A percentile compares a stretch with the other conserved stretches of the same genome.
phyloP scores from a whole-genome alignment of 1,140 invertebrate species.

The Melanaphis sacchari region DNA sequence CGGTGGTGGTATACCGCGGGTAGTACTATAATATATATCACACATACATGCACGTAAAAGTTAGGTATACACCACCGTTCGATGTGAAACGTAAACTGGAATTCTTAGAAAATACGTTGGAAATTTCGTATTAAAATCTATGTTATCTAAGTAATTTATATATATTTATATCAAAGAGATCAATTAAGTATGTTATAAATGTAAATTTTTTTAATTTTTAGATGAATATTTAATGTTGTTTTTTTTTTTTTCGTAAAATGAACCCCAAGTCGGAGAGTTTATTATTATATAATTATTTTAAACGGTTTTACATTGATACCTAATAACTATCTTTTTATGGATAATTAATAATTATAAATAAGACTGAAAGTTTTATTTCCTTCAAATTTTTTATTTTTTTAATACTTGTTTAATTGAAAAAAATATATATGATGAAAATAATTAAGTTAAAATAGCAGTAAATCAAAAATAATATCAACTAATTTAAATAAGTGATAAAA shows the following conservation, averaged over 20 bases:
- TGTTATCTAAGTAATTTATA: too few species aligned
- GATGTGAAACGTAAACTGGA: background rate
- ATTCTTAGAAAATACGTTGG: background rate
- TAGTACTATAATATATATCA: background rate
- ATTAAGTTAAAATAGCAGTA: background rate
- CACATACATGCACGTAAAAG: background rate
- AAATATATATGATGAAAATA: background rate
- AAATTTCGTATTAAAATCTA: background rate
- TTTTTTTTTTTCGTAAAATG: background rate
- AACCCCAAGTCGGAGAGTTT: background rate
- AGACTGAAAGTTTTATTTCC: background rate
- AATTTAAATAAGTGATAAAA: background rate
- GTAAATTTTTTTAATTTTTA: background rate
- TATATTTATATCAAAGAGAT: background rate
- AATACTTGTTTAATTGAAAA: background rate
- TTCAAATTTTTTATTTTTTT: background rate
- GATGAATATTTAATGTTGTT: background rate
- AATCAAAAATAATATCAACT: background rate
- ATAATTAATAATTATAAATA: background rate
- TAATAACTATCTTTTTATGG: background rate
- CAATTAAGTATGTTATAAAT: background rate
- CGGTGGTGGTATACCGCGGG: background rate
- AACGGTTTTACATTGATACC: background rate
- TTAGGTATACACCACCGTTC: background rate
- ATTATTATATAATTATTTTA: background rate